These are phyloP conservation scores for Corella eumyota DNA, from an alignment of 23 tunicate species.

Conservation along the genomic window DNA sequence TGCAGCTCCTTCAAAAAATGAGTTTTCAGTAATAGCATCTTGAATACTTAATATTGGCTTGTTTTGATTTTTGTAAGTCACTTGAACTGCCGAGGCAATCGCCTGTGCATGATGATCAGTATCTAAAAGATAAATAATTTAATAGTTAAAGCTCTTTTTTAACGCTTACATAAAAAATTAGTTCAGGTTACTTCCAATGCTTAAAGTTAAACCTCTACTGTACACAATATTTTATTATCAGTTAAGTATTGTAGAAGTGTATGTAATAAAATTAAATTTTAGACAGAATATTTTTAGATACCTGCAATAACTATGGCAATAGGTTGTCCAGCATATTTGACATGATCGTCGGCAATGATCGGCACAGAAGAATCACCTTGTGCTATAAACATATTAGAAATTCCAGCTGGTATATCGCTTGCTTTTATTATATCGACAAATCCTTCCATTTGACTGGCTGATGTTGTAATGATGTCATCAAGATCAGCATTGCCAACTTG, in stretches of 20 bases:
- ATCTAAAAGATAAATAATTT: too few relatives aligned
- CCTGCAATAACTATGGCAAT: constrained; percentile 83
- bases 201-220: too few relatives aligned
- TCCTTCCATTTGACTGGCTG: constrained; percentile 44
- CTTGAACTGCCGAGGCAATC: constrained; percentile 48
- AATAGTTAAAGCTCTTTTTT: too few relatives aligned
- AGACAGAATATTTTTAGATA: constrained; percentile 1
- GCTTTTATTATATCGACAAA: constrained; percentile 44
- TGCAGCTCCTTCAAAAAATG: constrained; percentile 8
- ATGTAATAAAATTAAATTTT: too few relatives aligned
- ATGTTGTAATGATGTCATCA: constrained; percentile 28
- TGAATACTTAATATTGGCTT: constrained; percentile 14
- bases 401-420: constrained; percentile 14
- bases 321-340: constrained; percentile 64
- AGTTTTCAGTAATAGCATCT: constrained; percentile 35
- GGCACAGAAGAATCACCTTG: constrained; percentile 23
- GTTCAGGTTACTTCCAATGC: too few relatives aligned
- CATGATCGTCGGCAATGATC: constrained; percentile 47
- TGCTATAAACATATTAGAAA: constrained; percentile 20
- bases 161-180: too few relatives aligned
- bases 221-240: too few relatives aligned
- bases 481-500: constrained; percentile 52
- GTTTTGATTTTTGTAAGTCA: constrained; percentile 57
- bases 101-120: constrained; percentile 4
- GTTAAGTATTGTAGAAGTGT: too few relatives aligned